Percentiles rank a stretch among this genome's conserved stretches.
These are phyloP conservation scores for Tridacna gigas DNA, from an alignment of 2,888 invertebrate genomes.

Conservation along the genomic window DNA sequence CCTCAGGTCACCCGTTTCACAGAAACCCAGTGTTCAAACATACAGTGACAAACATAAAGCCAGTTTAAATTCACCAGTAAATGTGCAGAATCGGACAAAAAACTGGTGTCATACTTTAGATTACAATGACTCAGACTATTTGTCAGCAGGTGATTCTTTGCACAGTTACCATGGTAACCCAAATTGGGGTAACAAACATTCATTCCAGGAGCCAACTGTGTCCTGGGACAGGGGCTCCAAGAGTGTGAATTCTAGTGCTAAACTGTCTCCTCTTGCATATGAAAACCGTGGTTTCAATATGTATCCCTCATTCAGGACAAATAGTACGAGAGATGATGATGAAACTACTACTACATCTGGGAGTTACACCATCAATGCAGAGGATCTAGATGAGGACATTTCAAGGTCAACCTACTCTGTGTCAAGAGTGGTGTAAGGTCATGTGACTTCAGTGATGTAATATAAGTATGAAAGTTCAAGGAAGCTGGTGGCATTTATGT, in stretches of 20 bases:
- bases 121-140: slow-evolving; percentile 57
- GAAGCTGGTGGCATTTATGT: not conserved
- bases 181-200: slow-evolving; percentile 46
- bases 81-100: slow-evolving; percentile 36
- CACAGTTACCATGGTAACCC: slow-evolving; percentile 22
- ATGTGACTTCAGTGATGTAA: not conserved
- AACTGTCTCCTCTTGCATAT: slow-evolving; percentile 41
- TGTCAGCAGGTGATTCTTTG: slow-evolving; percentile 41
- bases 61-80: slow-evolving; percentile 20
- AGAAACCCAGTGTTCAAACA: slow-evolving; percentile 19
- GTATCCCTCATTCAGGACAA: slow-evolving; percentile 40
- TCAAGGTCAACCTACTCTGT: slow-evolving; percentile 40
- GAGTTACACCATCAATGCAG: slow-evolving; percentile 73
- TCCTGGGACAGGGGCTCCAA: slow-evolving; percentile 29
- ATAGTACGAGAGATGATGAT: slow-evolving; percentile 63
- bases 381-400: slow-evolving; percentile 67
- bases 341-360: slow-evolving; percentile 80
- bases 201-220: slow-evolving; percentile 33
- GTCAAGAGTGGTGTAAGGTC: slow-evolving; percentile 29
- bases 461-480: not conserved
- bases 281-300: slow-evolving; percentile 48
- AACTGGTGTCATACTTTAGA: slow-evolving; percentile 52
- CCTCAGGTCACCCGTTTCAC: slow-evolving; percentile 14
- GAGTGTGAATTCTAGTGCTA: slow-evolving; percentile 40
- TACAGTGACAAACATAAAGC: slow-evolving; percentile 37